Conservation (phyloP, 2,113 vertebrate species). For the Ornithorhynchus anatinus region DNA sequence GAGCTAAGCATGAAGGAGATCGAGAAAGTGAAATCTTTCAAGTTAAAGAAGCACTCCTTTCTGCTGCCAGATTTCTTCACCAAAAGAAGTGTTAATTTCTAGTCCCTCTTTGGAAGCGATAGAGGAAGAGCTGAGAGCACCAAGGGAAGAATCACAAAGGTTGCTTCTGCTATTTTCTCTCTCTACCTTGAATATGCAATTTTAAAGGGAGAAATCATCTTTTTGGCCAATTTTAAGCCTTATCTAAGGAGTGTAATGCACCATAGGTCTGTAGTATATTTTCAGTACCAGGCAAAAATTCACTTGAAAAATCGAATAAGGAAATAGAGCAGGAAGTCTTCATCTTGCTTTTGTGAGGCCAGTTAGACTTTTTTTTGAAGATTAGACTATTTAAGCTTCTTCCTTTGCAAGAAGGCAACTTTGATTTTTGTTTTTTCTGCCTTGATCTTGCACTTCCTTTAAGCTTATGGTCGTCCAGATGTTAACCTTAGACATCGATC, state of each 20-base stretch:
- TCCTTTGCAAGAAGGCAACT: neutral
- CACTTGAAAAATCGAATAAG: constrained; percentile 47
- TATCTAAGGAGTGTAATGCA: constrained; percentile 48
- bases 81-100: constrained; percentile 58
- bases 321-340: neutral
- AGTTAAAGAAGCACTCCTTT: constrained; percentile 60
- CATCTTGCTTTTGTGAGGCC: neutral
- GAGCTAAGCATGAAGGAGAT: constrained; percentile 24
- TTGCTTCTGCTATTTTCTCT: constrained; percentile 27
- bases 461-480: neutral
- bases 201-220: constrained; percentile 8
- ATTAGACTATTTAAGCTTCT: neutral
- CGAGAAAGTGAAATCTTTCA: constrained; percentile 50
- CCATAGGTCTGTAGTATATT: constrained; percentile 47
- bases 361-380: neutral
- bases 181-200: constrained; percentile 19
- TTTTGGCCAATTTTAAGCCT: constrained; percentile 33
- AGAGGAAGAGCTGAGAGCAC: constrained; percentile 21
- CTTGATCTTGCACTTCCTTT: neutral
- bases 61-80: constrained; percentile 45
- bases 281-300: constrained; percentile 3
- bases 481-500: constrained; percentile 9
- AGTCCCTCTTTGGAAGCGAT: constrained; percentile 40
- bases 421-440: neutral
- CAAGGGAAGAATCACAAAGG: constrained; percentile 38